Percentiles rank a stretch among this genome's conserved stretches.
These are phyloP conservation scores for Heliconius aoede DNA, from an alignment of 2,888 invertebrate species.

Conservation along the genomic window DNA sequence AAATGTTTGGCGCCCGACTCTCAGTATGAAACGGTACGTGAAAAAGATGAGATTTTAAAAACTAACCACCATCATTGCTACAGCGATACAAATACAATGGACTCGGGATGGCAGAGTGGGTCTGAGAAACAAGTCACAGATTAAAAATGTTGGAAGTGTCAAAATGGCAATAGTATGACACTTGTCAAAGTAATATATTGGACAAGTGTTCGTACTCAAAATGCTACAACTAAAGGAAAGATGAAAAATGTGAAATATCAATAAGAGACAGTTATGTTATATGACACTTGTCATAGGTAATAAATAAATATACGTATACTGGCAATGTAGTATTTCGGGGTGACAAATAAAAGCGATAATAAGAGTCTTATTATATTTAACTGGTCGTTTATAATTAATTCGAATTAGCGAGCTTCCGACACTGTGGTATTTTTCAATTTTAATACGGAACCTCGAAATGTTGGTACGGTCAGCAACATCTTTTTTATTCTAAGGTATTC, in stretches of 20 bases:
- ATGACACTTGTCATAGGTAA: neutral
- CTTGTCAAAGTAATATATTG: neutral
- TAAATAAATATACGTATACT: neutral
- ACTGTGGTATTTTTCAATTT: constrained; percentile 44
- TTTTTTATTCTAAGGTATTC: neutral
- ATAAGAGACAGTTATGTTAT: neutral
- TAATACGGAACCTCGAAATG: constrained; percentile 14
- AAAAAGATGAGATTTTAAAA: constrained; percentile 71
- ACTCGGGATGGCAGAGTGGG: constrained; percentile 88
- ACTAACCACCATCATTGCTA: constrained; percentile 81
- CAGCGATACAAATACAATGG: constrained; percentile 85
- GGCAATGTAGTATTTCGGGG: neutral
- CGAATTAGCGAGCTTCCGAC: constrained; percentile 43
- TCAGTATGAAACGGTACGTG: constrained; percentile 73
- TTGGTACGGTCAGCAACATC: constrained; percentile 12
- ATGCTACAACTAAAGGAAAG: too few relatives aligned
- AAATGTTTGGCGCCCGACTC: constrained; percentile 75
- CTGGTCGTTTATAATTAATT: constrained; percentile 2
- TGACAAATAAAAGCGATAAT: neutral
- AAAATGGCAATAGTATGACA: neutral
- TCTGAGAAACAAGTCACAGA: constrained; percentile 85
- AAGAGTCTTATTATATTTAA: constrained; percentile 10
- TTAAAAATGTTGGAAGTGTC: constrained; percentile 46
- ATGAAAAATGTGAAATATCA: neutral
- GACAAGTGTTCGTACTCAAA: too few relatives aligned